Base-by-base conservation (phyloP, 2,888 invertebrate species). In the Drosophila conformis region DNA sequence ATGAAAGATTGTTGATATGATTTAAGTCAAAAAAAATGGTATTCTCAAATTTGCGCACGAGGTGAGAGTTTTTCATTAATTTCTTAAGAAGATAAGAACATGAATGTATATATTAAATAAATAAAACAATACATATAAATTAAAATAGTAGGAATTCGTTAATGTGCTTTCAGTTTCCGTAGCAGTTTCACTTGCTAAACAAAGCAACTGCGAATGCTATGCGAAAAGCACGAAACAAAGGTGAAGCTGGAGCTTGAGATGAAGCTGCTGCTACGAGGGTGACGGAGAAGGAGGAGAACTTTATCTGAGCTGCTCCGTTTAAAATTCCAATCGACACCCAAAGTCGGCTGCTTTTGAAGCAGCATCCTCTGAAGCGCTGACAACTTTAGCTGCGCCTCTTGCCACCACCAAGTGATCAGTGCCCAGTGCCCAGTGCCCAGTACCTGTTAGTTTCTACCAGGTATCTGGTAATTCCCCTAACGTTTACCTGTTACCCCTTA, bases 251-350 rank as follows among this genome's bases (percentile, higher is more conserved):
- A 11, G 27, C 29, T 51, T 18, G n/a, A n/a, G 51, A 11, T 3
- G 29, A 10, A 51, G 29, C 27, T 18, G 51, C 31, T 10, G 31
- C 33, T 33, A 6, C 25, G 25, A 15, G 8, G 25, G 46, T 25
- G 46, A 46, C 46, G 21, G 11, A 21, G 18, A 33, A 27, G 53
- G 29, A 46, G 36, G 13, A 27, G 35, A 46, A 56, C 71, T 75
- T 82, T 87, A 81, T 87, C 80, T 69, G 76, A 59, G 71, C 62
- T 83, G 80, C 85, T 80, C 83, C 89, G 89, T 88, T 88, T 88
- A 88, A 88, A 88, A 88, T 88, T 89, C 87, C 87, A 85, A 85
- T 87, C 87, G 87, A 89, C 87, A 88, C 89, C 89, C 85, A 66
- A 80, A 57, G 78, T 72, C 89, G 87, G 87, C 74, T 48, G 78